Evolutionary conservation across 2,797 vertebrate species (phyloP).

Genomic region (Tolypeutes matacus): DNA sequence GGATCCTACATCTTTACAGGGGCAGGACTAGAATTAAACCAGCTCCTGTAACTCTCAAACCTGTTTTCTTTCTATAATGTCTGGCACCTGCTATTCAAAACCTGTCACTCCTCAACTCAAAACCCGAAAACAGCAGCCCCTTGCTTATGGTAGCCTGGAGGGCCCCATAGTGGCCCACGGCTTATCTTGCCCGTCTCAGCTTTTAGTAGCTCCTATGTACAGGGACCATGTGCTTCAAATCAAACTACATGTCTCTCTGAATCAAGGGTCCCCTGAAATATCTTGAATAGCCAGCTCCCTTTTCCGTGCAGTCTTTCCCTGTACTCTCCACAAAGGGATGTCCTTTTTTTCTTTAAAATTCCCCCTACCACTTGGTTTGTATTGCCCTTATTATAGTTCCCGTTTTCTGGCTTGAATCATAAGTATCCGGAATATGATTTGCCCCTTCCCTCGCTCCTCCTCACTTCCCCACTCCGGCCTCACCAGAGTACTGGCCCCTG

Average conservation of each 20-base stretch:
- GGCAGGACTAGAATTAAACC: neutral
- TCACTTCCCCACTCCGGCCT: neutral
- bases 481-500: neutral
- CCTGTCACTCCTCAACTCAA: neutral
- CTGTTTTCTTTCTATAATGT: neutral
- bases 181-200: neutral
- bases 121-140: neutral
- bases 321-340: neutral
- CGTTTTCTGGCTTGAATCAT: neutral
- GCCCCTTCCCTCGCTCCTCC: neutral
- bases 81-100: neutral
- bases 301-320: neutral
- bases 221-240: neutral
- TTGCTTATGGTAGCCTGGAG: neutral
- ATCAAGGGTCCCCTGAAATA: no score
- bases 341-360: neutral
- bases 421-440: neutral
- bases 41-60: no score
- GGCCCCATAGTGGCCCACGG: fast-evolving
- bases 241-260: neutral
- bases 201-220: neutral
- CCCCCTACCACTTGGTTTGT: neutral
- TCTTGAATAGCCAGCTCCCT: neutral
- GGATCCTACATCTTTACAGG: fast-evolving
- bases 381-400: neutral